phyloP scores from a whole-genome alignment of 2,888 invertebrate species.

The Phaedon cochleariae region DNA sequence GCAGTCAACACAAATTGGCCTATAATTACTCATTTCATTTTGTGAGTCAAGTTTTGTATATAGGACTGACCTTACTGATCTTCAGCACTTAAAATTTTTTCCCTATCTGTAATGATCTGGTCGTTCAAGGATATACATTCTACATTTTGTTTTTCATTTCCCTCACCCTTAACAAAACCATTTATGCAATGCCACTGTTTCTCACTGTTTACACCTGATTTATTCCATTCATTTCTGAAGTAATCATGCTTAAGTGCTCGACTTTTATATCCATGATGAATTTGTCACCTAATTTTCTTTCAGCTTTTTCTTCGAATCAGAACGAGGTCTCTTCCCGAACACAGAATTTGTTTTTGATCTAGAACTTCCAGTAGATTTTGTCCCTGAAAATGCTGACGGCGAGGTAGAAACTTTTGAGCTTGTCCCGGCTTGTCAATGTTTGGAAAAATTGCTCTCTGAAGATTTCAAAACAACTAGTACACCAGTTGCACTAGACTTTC shows the following conservation, averaged over 20 bases:
- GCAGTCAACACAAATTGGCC: no score
- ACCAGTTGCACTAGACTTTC: constrained; percentile 89
- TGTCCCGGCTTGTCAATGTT: constrained; percentile 81
- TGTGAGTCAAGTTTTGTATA: no score
- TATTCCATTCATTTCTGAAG: constrained; percentile 3
- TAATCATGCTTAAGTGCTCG: not conserved
- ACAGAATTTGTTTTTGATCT: constrained; percentile 94
- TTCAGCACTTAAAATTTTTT: constrained; percentile 1
- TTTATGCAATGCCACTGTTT: no score
- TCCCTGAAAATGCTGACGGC: constrained; percentile 92
- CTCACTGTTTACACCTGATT: constrained; percentile 5
- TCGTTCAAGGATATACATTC: constrained; percentile 6
- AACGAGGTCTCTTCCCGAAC: constrained; percentile 92
- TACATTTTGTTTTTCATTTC: not conserved
- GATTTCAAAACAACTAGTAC: constrained; percentile 95
- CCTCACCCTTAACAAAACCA: constrained; percentile 1
- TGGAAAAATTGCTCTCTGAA: constrained; percentile 81
- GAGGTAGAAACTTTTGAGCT: constrained; percentile 93
- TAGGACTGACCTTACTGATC: no score
- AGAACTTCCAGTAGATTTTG: constrained; percentile 88
- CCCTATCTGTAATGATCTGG: constrained; percentile 1
- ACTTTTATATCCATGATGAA: not conserved
- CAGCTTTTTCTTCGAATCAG: constrained; percentile 91
- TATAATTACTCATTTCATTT: not conserved
- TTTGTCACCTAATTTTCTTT: constrained; percentile 47